Evolutionary conservation across 2,113 vertebrate genomes (phyloP).

Genomic region (Microcebus murinus): DNA sequence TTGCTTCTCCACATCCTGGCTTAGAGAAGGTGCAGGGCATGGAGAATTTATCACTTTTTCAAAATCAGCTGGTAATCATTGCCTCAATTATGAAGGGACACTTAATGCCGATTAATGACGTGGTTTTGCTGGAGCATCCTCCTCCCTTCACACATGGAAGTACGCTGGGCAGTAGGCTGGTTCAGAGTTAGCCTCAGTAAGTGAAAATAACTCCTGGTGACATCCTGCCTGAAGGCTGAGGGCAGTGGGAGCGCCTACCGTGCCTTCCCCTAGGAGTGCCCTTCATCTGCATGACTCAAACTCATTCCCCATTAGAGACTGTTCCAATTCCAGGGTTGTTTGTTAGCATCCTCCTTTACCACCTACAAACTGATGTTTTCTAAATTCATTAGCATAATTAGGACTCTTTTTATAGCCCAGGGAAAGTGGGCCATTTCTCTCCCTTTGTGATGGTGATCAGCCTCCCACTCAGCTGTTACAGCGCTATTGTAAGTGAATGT

Average conservation of each 20-base stretch:
- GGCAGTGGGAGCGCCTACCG: neutral
- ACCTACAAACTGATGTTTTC: slow-evolving; percentile 28
- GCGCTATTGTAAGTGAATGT: neutral
- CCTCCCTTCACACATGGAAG: neutral
- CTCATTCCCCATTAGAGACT: neutral
- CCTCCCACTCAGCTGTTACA: neutral
- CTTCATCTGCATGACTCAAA: neutral
- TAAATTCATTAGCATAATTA: slow-evolving; percentile 40
- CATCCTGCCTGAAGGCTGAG: neutral
- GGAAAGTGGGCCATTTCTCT: slow-evolving; percentile 28
- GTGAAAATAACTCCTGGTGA: neutral
- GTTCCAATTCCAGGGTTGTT: neutral
- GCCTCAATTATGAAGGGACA: neutral
- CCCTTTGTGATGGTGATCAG: slow-evolving; percentile 61
- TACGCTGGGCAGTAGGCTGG: neutral
- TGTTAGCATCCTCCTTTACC: neutral
- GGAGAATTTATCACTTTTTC: neutral
- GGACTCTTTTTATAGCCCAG: slow-evolving; percentile 19
- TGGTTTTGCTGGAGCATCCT: neutral
- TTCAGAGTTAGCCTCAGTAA: neutral
- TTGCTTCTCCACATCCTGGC: neutral
- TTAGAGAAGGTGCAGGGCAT: neutral
- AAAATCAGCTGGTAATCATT: neutral
- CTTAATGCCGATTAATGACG: neutral
- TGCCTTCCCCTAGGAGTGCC: neutral